Evolutionary conservation across 2,888 invertebrate genomes (phyloP).

Genomic region (Crossocerus cetratus): DNA sequence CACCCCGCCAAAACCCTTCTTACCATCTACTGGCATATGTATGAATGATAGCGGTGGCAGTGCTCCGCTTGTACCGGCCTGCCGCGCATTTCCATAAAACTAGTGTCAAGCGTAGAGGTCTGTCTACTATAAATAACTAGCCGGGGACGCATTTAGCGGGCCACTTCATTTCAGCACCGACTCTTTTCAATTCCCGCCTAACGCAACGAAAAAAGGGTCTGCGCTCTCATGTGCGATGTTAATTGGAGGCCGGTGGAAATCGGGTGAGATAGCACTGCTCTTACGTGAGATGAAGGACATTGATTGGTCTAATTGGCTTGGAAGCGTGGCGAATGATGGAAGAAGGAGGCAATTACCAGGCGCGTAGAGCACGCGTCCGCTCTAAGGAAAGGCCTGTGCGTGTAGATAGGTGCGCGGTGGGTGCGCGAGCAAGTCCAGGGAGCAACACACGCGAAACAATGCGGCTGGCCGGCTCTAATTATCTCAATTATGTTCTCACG

Average conservation of each 20-base stretch:
- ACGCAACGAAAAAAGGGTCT: too few relatives aligned
- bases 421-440: slow-evolving; percentile 7
- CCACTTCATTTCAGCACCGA: too few relatives aligned
- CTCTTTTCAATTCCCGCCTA: too few relatives aligned
- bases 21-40: background rate
- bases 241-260: too few relatives aligned
- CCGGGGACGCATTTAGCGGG: slow-evolving; percentile 6
- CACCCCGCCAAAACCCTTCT: background rate
- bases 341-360: slow-evolving; percentile 38
- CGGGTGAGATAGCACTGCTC: too few relatives aligned
- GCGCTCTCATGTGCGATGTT: too few relatives aligned
- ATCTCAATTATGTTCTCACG: slow-evolving; percentile 43
- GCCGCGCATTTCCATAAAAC: slow-evolving; percentile 29
- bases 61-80: background rate
- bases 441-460: slow-evolving; percentile 28
- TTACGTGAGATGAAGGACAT: slow-evolving; percentile 6
- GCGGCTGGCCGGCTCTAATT: slow-evolving; percentile 28
- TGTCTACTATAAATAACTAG: too few relatives aligned
- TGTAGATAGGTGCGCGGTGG: background rate
- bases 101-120: slow-evolving; percentile 15
- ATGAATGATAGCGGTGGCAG: too few relatives aligned
- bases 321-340: slow-evolving; percentile 28
- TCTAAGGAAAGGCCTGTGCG: slow-evolving; percentile 37
- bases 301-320: slow-evolving; percentile 31
- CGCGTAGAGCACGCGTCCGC: slow-evolving; percentile 19